phyloP scores from a whole-genome alignment of 2,113 vertebrate genomes.

The Eleginops maclovinus region DNA sequence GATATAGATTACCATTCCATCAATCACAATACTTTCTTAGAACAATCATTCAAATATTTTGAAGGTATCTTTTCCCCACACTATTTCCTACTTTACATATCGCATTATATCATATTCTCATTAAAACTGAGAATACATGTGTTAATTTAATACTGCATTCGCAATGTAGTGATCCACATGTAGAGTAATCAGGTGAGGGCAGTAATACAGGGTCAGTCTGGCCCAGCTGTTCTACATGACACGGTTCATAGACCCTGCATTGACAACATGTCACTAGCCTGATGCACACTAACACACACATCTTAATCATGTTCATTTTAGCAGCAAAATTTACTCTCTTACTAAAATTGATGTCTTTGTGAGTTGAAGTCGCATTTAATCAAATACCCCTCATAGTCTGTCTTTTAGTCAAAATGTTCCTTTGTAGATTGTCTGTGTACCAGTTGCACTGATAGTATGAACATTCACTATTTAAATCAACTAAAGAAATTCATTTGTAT shows the following conservation, averaged over 20 bases:
- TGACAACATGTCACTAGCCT: constrained; percentile 26
- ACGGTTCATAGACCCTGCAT: constrained; percentile 62
- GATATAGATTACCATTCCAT: background rate
- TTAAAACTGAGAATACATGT: background rate
- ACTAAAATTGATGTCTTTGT: background rate
- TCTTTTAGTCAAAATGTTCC: too few relatives aligned
- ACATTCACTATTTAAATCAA: too few relatives aligned
- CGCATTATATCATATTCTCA: background rate
- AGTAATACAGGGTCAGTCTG: constrained; percentile 48
- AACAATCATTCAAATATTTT: background rate
- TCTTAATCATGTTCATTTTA: background rate
- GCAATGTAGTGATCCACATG: background rate
- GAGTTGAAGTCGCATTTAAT: background rate
- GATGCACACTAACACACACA: constrained; percentile 23
- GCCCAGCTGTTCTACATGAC: constrained; percentile 73
- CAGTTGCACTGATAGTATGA: too few relatives aligned
- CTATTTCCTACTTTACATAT: background rate
- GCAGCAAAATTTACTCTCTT: background rate
- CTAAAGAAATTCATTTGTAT: too few relatives aligned
- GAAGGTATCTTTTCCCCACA: background rate
- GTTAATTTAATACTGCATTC: background rate
- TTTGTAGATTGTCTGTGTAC: too few relatives aligned
- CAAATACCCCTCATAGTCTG: background rate
- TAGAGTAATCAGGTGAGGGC: constrained; percentile 42
- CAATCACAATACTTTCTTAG: background rate